Percentiles rank a stretch among this genome's conserved stretches.
These are phyloP conservation scores for Micromussa lordhowensis DNA, from an alignment of 92 coral and sea anemone genomes.

Conservation along the genomic window DNA sequence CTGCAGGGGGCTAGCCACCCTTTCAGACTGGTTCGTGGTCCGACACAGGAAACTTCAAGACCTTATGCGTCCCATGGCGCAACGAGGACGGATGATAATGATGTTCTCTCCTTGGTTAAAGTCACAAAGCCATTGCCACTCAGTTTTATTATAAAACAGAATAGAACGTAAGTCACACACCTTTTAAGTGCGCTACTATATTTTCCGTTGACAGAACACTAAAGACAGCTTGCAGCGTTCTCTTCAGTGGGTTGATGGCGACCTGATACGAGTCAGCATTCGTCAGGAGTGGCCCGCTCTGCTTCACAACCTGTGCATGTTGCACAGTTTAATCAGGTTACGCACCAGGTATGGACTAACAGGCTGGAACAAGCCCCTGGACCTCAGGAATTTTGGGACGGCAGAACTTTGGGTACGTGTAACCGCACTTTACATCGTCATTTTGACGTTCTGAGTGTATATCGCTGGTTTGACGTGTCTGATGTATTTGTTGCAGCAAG, in stretches of 20 bases:
- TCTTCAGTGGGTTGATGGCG: conserved; percentile 88
- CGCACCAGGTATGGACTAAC: conserved; percentile 81
- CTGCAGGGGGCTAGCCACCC: too few species aligned
- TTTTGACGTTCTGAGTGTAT: not conserved
- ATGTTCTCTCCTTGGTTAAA: not conserved
- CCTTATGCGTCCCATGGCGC: too few species aligned
- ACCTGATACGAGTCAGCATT: conserved; percentile 80
- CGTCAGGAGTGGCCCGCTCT: conserved; percentile 97
- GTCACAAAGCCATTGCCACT: not conserved
- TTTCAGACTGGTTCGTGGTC: too few species aligned
- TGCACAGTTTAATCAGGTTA: conserved; percentile 86
- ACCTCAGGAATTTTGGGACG: conserved; percentile 80
- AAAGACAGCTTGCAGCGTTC: conserved; percentile 95
- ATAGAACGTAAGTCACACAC: not conserved
- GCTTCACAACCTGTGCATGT: conserved; percentile 92
- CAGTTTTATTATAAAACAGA: not conserved
- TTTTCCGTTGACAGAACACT: conserved; percentile 68
- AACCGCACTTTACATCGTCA: not conserved
- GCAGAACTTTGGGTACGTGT: conserved; percentile 90
- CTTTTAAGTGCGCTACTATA: not conserved
- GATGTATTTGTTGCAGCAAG: conserved; percentile 66
- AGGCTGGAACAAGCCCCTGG: conserved; percentile 90
- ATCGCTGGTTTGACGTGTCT: not conserved
- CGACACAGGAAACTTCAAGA: too few species aligned
- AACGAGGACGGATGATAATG: too few species aligned